These are phyloP conservation scores for Sciurus niger DNA, from an alignment of 2,113 vertebrate species.

Conservation along the genomic window DNA sequence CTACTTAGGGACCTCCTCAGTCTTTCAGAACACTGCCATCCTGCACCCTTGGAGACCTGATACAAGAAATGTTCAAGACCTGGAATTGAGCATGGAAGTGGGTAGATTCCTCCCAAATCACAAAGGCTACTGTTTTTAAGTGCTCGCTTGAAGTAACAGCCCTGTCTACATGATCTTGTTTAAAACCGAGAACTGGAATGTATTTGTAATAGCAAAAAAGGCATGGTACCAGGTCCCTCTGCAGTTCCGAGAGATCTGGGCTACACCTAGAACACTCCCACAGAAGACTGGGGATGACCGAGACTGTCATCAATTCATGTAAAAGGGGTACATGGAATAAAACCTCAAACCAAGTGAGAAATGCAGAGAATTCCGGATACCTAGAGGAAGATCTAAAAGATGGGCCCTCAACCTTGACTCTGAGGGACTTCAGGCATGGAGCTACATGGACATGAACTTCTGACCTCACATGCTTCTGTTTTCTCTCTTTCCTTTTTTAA, in stretches of 20 bases:
- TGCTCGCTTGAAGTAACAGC: no score
- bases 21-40: neutral
- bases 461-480: neutral
- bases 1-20: neutral
- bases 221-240: neutral
- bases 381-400: neutral
- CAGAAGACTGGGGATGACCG: no score
- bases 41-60: no score
- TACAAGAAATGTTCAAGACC: neutral
- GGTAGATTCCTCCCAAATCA: neutral
- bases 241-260: neutral
- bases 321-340: neutral
- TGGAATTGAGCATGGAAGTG: neutral
- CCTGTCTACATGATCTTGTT: neutral
- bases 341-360: neutral
- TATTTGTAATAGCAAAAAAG: neutral
- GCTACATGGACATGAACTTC: neutral
- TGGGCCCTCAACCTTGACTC: neutral
- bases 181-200: slow-evolving; percentile 21
- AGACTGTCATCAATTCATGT: no score
- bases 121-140: neutral
- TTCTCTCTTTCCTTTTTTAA: neutral
- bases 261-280: neutral
- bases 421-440: neutral
- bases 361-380: neutral